Conservation (phyloP, 2,888 invertebrate genomes). For the Xestobium rufovillosum region DNA sequence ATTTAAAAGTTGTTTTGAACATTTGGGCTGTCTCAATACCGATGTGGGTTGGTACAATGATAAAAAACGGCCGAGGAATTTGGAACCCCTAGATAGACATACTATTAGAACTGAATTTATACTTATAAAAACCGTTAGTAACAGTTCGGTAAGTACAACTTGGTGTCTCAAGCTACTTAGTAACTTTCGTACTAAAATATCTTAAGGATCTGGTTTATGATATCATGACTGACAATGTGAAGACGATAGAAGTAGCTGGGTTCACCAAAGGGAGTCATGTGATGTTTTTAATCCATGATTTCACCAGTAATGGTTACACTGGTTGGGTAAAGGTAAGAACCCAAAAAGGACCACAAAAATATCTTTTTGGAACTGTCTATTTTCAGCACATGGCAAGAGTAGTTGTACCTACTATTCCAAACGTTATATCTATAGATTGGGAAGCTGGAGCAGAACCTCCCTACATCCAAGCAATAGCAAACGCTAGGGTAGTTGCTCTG, state of each 20-base stretch:
- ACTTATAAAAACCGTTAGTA: slow-evolving; percentile 31
- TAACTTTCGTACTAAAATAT: no score
- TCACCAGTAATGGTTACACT: slow-evolving; percentile 41
- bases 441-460: slow-evolving; percentile 46
- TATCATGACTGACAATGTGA: slow-evolving; percentile 21
- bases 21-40: slow-evolving; percentile 39
- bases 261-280: slow-evolving; percentile 28
- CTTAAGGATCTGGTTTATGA: slow-evolving; percentile 3
- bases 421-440: slow-evolving; percentile 49
- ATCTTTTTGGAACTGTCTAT: not conserved
- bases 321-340: slow-evolving; percentile 41
- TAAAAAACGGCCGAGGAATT: slow-evolving; percentile 36
- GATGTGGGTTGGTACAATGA: slow-evolving; percentile 40
- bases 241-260: slow-evolving; percentile 31
- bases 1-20: slow-evolving; percentile 37
- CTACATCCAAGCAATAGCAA: slow-evolving; percentile 51
- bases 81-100: slow-evolving; percentile 38
- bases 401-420: slow-evolving; percentile 27
- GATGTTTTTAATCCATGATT: slow-evolving; percentile 41
- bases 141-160: slow-evolving; percentile 17
- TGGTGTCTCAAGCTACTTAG: not conserved
- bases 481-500: slow-evolving; percentile 50
- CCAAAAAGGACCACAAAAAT: not conserved
- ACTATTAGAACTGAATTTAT: slow-evolving; percentile 41
- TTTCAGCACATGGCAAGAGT: slow-evolving; percentile 30